Percentiles rank a stretch among this genome's conserved stretches.
phyloP scores from a whole-genome alignment of 35 echinoderm and acorn worm genomes.

The Lytechinus pictus region DNA sequence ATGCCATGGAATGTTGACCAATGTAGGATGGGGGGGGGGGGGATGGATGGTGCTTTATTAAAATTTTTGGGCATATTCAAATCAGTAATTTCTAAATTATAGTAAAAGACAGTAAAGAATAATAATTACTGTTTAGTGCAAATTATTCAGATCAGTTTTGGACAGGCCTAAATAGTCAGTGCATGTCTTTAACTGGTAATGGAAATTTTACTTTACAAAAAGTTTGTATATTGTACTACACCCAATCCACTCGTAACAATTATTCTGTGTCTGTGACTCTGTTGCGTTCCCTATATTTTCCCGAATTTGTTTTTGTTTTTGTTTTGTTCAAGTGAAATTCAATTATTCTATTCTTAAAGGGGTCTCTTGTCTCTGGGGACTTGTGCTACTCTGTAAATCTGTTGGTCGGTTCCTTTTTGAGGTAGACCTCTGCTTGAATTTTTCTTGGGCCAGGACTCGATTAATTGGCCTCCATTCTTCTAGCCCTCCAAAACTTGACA shows the following conservation, averaged over 20 bases:
- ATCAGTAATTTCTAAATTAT: too few relatives aligned
- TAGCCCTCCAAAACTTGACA: neutral
- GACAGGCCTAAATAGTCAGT: too few relatives aligned
- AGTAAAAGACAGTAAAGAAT: too few relatives aligned
- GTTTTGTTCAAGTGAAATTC: neutral
- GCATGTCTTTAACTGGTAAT: too few relatives aligned
- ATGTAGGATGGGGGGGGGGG: too few relatives aligned
- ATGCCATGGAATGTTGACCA: too few relatives aligned
- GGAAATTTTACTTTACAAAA: too few relatives aligned
- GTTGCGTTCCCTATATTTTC: neutral
- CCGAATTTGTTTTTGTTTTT: neutral
- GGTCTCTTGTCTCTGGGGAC: neutral
- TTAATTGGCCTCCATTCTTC: slow-evolving; percentile 18
- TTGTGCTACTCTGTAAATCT: neutral
- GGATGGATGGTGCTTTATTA: too few relatives aligned
- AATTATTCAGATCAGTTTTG: too few relatives aligned
- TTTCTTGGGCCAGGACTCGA: neutral
- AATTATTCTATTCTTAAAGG: neutral
- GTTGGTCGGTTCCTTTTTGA: slow-evolving; percentile 1
- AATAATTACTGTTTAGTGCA: too few relatives aligned
- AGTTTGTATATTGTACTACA: too few relatives aligned
- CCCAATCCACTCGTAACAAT: neutral
- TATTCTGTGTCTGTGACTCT: neutral
- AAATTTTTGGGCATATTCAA: too few relatives aligned
- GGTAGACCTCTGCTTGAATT: neutral